Conservation (phyloP, 1,140 invertebrate species). For the Megathymus violae region DNA sequence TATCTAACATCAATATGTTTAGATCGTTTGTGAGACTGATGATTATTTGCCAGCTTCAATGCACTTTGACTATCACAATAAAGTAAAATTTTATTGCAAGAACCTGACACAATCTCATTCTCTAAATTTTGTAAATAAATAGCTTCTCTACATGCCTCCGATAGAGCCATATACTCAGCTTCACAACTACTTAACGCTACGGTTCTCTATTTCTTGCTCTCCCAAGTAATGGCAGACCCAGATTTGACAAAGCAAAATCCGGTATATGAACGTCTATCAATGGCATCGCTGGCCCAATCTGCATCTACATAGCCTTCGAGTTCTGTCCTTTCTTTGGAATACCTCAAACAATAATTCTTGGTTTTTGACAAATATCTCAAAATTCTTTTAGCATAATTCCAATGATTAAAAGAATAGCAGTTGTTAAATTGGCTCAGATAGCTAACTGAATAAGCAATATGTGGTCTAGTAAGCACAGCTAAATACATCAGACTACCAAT, state of each 20-base stretch:
- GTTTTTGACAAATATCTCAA: constrained; percentile 59
- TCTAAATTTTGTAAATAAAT: constrained; percentile 53
- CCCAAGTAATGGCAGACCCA: constrained; percentile 22
- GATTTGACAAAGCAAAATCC: constrained; percentile 53
- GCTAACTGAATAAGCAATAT: constrained; percentile 66
- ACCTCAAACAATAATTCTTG: constrained; percentile 44
- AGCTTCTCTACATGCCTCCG: constrained; percentile 9
- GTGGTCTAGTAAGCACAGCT: constrained; percentile 61
- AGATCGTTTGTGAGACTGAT: constrained; percentile 55
- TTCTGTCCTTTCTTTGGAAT: constrained; percentile 36
- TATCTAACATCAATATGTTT: constrained; percentile 61
- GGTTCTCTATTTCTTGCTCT: constrained; percentile 10
- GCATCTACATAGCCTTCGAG: constrained; percentile 49
- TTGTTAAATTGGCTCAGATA: constrained; percentile 60
- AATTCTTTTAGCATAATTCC: constrained; percentile 59
- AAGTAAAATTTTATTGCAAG: constrained; percentile 38
- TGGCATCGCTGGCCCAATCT: constrained; percentile 56
- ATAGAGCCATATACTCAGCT: constrained; percentile 19
- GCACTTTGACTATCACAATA: constrained; percentile 56
- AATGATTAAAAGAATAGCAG: constrained; percentile 53
- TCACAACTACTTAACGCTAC: constrained; percentile 15
- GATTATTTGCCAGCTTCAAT: constrained; percentile 67
- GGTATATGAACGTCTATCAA: constrained; percentile 57
- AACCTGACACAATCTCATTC: constrained; percentile 33
- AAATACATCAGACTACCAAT: constrained; percentile 70